Base-by-base conservation (phyloP, 2,888 invertebrate genomes). In the Thalpophila matura region DNA sequence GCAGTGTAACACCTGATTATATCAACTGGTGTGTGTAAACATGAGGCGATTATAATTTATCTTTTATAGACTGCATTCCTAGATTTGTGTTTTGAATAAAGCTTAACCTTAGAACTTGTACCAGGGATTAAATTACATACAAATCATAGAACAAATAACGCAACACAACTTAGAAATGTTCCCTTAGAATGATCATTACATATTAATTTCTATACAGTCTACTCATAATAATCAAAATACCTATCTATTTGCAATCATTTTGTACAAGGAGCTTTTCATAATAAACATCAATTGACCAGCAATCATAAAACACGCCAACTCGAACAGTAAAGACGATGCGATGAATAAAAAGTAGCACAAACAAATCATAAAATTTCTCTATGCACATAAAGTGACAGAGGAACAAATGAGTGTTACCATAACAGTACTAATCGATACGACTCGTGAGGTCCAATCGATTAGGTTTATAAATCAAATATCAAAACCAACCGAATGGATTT, bases 391-490 rank as follows among this genome's bases (percentile, higher is more conserved):
- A 74, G 68, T 67, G 70, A 74, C 64, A 76, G 58, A 50, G 14
- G 27, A 61, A 80, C 70, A 74, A 78, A 80, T 79, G 65, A 79
- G 72, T 71, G 74, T 79, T 77, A 76, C 75, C 73, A 71, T 73
- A 78, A 76, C 69, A 72, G 77, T 62, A 67, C 62, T 68, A 77
- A 72, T 72, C 68, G 72, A 67, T 76, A 69, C 63, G 57, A 73
- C 81, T 77, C 74, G 74, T 81, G 82, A 80, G 79, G 82, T 79
- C 74, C 63, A 67, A 73, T 26, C 66, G 60, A 78, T 77, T 71
- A 70, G 51, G 53, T 76, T 77, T 77, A 81, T 85, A 85, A 86
- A 86, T 85, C 85, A 82, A 85, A 82, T 81, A 74, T 73, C 69
- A 53, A 45, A 73, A 73, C 70, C 62, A 68, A 74, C 31, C 62